Conservation (phyloP, 2,888 invertebrate genomes). For the Zaprionus obscuricornis region DNA sequence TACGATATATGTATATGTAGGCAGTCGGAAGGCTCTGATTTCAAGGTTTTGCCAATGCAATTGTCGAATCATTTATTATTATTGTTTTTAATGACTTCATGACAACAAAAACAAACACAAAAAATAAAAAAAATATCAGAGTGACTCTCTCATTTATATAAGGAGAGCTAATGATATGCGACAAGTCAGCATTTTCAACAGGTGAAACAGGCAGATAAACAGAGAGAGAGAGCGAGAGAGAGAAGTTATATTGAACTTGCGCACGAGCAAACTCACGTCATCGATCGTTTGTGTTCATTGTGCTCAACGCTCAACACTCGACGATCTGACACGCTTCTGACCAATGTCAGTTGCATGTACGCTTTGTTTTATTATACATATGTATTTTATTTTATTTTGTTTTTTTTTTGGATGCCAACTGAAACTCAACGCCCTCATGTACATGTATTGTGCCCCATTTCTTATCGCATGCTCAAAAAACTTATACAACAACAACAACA, state of each 20-base stretch:
- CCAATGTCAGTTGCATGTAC: slow-evolving; percentile 64
- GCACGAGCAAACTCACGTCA: slow-evolving; percentile 25
- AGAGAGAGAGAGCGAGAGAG: background rate
- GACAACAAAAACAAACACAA: slow-evolving; percentile 16
- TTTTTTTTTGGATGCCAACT: slow-evolving; percentile 24
- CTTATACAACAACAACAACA: slow-evolving; percentile 14
- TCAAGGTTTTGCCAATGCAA: slow-evolving; percentile 66
- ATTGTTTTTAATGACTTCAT: slow-evolving; percentile 60
- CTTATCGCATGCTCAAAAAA: slow-evolving; percentile 46
- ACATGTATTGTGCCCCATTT: slow-evolving; percentile 59
- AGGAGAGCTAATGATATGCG: slow-evolving; percentile 68
- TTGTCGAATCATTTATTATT: slow-evolving; percentile 67
- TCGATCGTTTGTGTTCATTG: slow-evolving; percentile 8
- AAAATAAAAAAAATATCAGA: background rate
- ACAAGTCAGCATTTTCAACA: slow-evolving; percentile 65
- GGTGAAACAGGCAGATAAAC: slow-evolving; percentile 24
- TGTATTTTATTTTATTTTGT: too few species aligned
- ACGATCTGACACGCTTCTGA: slow-evolving; percentile 66
- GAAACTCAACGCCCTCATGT: slow-evolving; percentile 49
- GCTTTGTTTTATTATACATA: too few species aligned
- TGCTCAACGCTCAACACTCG: slow-evolving; percentile 13
- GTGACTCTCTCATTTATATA: too few species aligned
- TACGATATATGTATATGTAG: slow-evolving; percentile 26
- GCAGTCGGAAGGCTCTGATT: slow-evolving; percentile 44
- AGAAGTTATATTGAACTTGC: too few species aligned